Percentiles rank a stretch among this genome's conserved stretches.
Conservation (phyloP, 2,888 invertebrate genomes). For the Ectemnius lituratus region DNA sequence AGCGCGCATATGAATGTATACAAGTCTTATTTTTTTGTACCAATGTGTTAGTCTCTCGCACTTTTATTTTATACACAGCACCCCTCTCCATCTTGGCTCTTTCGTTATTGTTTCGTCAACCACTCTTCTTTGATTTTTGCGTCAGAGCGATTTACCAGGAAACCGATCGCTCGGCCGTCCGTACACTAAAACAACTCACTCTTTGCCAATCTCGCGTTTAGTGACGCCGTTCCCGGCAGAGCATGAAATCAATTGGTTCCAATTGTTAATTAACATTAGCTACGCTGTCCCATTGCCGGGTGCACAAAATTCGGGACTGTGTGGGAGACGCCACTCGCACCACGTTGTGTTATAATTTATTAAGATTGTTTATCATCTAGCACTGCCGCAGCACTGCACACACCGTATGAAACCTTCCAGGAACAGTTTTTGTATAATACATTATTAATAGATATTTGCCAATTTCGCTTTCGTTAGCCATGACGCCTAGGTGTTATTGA, state of each 20-base stretch:
- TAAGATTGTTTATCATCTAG: constrained; percentile 67
- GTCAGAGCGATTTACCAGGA: too few species aligned
- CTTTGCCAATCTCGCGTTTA: constrained; percentile 33
- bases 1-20: constrained; percentile 66
- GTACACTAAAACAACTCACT: constrained; percentile 58
- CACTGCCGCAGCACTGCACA: constrained; percentile 62
- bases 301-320: constrained; percentile 62
- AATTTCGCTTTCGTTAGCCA: constrained; percentile 46
- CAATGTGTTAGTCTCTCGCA: constrained; percentile 61
- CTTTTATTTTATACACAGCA: constrained; percentile 66
- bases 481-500: constrained; percentile 35
- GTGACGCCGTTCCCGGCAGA: constrained; percentile 33
- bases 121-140: too few species aligned
- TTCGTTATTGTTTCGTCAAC: constrained; percentile 9
- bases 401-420: constrained; percentile 57
- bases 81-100: constrained; percentile 30
- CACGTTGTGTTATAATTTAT: constrained; percentile 66
- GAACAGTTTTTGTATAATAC: constrained; percentile 64
- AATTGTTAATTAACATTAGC: constrained; percentile 61
- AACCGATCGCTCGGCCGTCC: constrained; percentile 13
- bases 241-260: constrained; percentile 47
- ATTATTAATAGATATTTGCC: constrained; percentile 54
- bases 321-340: constrained; percentile 35
- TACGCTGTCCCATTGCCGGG: constrained; percentile 54
- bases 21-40: constrained; percentile 70